Evolutionary conservation across 92 coral and sea anemone species (phyloP).

Genomic region (Paragorgia papillata): DNA sequence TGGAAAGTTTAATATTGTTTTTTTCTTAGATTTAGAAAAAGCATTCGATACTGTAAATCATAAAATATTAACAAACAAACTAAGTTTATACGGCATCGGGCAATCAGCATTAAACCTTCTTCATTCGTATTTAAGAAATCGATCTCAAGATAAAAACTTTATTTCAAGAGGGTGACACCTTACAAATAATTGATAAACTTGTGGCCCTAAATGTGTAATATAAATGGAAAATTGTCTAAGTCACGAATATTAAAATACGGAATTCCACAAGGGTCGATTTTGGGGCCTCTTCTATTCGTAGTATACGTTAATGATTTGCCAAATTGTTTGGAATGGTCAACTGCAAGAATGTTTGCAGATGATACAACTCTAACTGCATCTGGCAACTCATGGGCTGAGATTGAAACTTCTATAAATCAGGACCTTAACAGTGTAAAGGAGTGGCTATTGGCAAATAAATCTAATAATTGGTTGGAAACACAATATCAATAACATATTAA

Average conservation of each 20-base stretch:
- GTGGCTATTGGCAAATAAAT: no score
- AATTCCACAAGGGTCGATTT: slow-evolving; percentile 8
- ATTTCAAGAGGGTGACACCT: no score
- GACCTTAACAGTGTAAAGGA: no score
- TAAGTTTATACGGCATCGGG: background rate
- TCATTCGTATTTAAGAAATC: background rate
- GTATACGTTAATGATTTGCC: background rate
- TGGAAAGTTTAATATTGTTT: no score
- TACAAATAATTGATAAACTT: no score
- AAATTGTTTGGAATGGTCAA: slow-evolving; percentile 1
- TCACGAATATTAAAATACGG: background rate
- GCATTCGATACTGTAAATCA: slow-evolving; percentile 3
- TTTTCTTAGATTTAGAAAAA: background rate
- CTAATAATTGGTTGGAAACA: no score
- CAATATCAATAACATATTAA: no score
- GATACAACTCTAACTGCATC: slow-evolving; percentile 1
- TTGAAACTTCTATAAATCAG: background rate
- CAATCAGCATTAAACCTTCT: background rate
- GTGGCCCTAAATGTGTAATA: no score
- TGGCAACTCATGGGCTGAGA: background rate
- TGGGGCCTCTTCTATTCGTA: slow-evolving; percentile 4
- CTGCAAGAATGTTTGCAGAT: slow-evolving; percentile 20
- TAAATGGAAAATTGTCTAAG: background rate
- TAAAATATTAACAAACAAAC: background rate
- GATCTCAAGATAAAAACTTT: no score